Percentiles rank a stretch among this genome's conserved stretches.
These are phyloP conservation scores for Urocitellus parryii DNA, from an alignment of 2,113 vertebrate species.

Conservation along the genomic window DNA sequence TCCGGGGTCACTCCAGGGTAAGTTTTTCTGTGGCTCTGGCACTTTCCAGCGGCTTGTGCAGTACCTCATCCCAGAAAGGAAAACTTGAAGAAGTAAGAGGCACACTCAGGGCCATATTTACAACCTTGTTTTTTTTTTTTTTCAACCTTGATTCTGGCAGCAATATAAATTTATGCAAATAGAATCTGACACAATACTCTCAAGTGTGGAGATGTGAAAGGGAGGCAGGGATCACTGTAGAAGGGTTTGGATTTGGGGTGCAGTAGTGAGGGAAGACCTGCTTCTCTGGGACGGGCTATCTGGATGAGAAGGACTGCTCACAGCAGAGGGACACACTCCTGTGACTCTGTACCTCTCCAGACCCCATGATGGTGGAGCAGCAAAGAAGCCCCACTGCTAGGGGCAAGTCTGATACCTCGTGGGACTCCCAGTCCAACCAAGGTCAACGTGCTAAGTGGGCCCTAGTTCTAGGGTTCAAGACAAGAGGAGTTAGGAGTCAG, in stretches of 20 bases:
- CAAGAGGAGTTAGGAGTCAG: background rate
- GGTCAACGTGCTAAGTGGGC: background rate
- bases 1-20: background rate
- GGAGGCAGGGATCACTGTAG: background rate
- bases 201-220: background rate
- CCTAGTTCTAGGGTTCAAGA: background rate
- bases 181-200: background rate
- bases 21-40: background rate
- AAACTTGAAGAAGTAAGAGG: background rate
- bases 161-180: background rate
- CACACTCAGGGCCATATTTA: background rate
- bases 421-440: background rate
- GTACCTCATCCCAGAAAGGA: background rate
- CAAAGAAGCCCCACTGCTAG: background rate
- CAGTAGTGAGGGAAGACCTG: background rate
- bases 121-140: background rate
- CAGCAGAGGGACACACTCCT: accelerated
- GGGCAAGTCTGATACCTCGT: background rate
- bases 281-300: background rate
- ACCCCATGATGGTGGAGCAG: accelerated
- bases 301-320: background rate
- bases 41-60: background rate
- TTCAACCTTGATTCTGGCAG: background rate
- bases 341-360: background rate
- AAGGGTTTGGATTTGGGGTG: background rate